Base-by-base conservation (phyloP, 2,113 vertebrate species). In the Tupaia tana region DNA sequence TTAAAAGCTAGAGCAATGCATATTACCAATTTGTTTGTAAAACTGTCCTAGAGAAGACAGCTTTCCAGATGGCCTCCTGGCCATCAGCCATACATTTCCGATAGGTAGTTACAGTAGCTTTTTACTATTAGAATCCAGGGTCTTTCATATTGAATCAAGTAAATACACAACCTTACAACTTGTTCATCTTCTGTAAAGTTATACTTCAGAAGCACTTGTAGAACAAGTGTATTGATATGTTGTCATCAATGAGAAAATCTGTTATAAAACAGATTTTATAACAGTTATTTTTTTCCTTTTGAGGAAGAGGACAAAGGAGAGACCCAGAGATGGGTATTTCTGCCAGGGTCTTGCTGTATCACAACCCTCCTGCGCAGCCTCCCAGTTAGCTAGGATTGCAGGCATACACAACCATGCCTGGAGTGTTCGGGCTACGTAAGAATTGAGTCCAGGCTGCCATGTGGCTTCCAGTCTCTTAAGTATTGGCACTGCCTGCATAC, bases 131-230 rank as follows among this genome's bases (percentile, higher is more conserved):
- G 63, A 92, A 89, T 81, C 4, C 3, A 79, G 31, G 22, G 3
- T 83, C 12, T 43, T 29, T 83, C 87, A 82, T 15, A 63, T 66
- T 84, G 71, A 93, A 71, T 29, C 52, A 2, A 96, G 20, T 83
- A 78, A 90, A 90, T 34, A 43, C 1, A 75, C 16, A 70, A 94
- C 24, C 75, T 73, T 58, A 8, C 43, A 84, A 96, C 3, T 25
- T 78, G 73, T 52, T 67, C 6, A 43, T 86, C 56, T 82, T 78
- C 79, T 87, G 31, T 89, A 43, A 93, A 94, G 86, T 80, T 74
- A 27, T 56, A 58, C 43, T 90, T n/a, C 93, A 27, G 11, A 91
- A 90, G 31, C 2, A 77, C 73, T 10, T 90, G 56, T 86, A 75
- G 64, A 86, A 58, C 18, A 88, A 29, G 59, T 52, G 9, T 31